phyloP scores from a whole-genome alignment of 2,888 invertebrate species.

The Drosophila koepferae region DNA sequence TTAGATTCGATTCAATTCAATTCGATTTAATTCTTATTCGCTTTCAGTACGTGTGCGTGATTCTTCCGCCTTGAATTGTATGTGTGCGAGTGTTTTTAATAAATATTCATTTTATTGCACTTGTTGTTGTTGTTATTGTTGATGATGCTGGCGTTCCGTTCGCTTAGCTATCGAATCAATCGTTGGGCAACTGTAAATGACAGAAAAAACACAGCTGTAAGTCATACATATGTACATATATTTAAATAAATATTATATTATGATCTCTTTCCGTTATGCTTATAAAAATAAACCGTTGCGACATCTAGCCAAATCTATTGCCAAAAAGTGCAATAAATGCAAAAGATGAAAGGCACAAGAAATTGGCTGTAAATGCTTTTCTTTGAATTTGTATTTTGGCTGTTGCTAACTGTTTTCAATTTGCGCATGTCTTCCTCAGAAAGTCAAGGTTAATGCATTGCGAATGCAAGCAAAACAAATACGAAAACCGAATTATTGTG shows the following conservation, averaged over 20 bases:
- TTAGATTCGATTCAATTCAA: slow-evolving; percentile 6
- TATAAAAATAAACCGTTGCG: slow-evolving; percentile 32
- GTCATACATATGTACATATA: slow-evolving; percentile 47
- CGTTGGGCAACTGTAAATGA: slow-evolving; percentile 65
- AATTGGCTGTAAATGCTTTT: slow-evolving; percentile 7
- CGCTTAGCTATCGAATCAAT: slow-evolving; percentile 25
- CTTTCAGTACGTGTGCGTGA: slow-evolving; percentile 13
- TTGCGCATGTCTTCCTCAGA: slow-evolving; percentile 18
- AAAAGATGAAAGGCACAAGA: slow-evolving; percentile 9
- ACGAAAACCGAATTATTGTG: slow-evolving; percentile 1
- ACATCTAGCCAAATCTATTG: slow-evolving; percentile 8
- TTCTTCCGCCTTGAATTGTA: slow-evolving; percentile 14
- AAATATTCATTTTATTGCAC: slow-evolving; percentile 57
- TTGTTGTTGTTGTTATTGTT: slow-evolving; percentile 8
- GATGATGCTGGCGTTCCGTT: slow-evolving; percentile 10
- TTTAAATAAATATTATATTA: slow-evolving; percentile 33
- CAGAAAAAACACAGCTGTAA: slow-evolving; percentile 39
- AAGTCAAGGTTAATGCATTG: slow-evolving; percentile 56
- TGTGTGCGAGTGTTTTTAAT: slow-evolving; percentile 28
- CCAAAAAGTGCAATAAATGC: slow-evolving; percentile 30
- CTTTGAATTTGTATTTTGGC: slow-evolving; percentile 4
- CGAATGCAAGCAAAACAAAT: slow-evolving; percentile 29
- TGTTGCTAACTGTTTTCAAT: slow-evolving; percentile 42
- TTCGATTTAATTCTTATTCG: slow-evolving; percentile 13
- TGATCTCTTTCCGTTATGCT: slow-evolving; percentile 8